Evolutionary conservation across 2,797 vertebrate genomes (phyloP), one percentile per base, ranked within the genome.

Genomic region (Onychomys arenicola): DNA sequence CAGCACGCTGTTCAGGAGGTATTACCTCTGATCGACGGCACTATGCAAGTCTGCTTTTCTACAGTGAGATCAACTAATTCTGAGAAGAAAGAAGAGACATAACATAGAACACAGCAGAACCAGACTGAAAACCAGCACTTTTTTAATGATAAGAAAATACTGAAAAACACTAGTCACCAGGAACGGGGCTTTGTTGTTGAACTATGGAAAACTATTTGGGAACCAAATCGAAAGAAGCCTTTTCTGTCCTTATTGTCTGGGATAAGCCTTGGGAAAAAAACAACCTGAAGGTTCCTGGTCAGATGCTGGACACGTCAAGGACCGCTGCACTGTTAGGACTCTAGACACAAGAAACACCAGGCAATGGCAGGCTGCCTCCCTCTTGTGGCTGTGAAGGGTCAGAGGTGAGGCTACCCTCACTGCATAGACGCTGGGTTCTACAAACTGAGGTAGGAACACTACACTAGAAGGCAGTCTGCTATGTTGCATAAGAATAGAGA

Each of bases 361-460:
- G 96, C 97, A 85, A 92, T 57, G 98, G 94, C 87, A 92, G 78
- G 65, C 97, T 76, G 96, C 90, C 59, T 96, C 87, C 80, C 86
- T 71, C 90, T 83, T 89, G 69, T 91, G 95, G 92, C 88, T n/a
- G 52, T 87, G 89, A 94, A 96, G 98, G 29, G 80, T 84, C 93
- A 32, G 97, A 95, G 82, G 97, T 0, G 34, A 98, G 98, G 95
- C 96, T 93, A 89, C 86, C 97, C 98, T 94, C 97, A 97, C 98
- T 98, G 98, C 98, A 98, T 98, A 98, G 98, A 98, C 98, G 97
- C 98, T 95, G 75, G 83, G 73, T 95, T 95, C 98, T 98, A 98
- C 97, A 95, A 97, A 94, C 98, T 99, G 98, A 99, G 98, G 99
- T 98, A 99, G 98, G 98, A 98, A 96, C 98, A 97, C 98, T 98